phyloP scores from a whole-genome alignment of 1,140 invertebrate species.

The Pectinophora gossypiella region DNA sequence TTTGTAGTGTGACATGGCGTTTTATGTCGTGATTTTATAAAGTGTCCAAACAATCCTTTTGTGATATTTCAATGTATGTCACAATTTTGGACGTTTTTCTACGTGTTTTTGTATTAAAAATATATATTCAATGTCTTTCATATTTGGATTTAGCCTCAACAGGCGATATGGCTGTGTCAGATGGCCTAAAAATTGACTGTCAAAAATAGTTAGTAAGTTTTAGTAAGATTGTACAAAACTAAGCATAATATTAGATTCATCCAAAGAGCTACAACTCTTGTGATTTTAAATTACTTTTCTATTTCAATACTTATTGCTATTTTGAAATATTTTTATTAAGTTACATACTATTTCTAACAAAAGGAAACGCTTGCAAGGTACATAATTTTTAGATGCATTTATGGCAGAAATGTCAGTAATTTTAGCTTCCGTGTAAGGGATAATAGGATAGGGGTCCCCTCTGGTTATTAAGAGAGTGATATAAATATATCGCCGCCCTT shows the following conservation, averaged over 20 bases:
- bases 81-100: slow-evolving; percentile 30
- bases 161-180: neutral
- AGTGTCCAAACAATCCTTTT: neutral
- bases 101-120: neutral
- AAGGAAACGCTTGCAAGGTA: too few species aligned
- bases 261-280: slow-evolving; percentile 15
- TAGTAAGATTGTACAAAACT: slow-evolving; percentile 23
- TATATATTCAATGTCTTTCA: neutral
- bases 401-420: too few species aligned
- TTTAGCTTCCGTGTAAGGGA: neutral
- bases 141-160: neutral
- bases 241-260: slow-evolving; percentile 12
- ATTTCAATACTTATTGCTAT: neutral
- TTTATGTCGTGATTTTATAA: too few species aligned
- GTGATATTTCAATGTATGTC: slow-evolving; percentile 20
- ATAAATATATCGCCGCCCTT: neutral
- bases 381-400: too few species aligned
- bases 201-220: slow-evolving; percentile 6
- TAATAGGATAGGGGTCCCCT: neutral
- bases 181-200: neutral
- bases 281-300: neutral
- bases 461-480: neutral
- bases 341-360: too few species aligned
- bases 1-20: too few species aligned
- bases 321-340: neutral